Base-by-base conservation (phyloP, 2,797 vertebrate genomes). In the Morelia viridis region DNA sequence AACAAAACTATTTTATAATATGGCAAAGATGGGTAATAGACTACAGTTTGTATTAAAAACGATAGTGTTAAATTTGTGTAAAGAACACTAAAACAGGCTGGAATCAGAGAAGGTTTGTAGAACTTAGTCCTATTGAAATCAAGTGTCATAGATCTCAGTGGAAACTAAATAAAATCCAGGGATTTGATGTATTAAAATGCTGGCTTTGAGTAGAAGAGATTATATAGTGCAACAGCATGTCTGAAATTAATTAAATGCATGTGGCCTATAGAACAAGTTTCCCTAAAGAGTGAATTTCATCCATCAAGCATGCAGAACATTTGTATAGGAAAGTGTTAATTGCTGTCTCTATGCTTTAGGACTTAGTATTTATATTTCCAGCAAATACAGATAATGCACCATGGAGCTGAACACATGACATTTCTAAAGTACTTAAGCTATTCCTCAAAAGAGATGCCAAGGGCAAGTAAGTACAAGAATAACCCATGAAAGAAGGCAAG, bases 401-500 rank as follows among this genome's bases (percentile, higher is more conserved):
- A 15, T 35, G 28, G 57, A 22, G 28, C 60, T 61, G 61, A 89
- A 91, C 53, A 61, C 53, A 61, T 85, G 84, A 85, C 22, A 35
- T 61, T 61, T 76, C 80, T 89, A n/a, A 89, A 86, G 19, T 41
- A 15, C 71, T 87, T 61, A 50, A 64, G n/a, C 71, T 83, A 22
- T 68, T 90, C 31, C 91, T 90, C 64, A 85, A 90, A 92, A 90
- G 87, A 93, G 62, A 84, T 90, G 85, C 56, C 91, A 92, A 22
- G 35, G 85, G 71, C 91, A 90, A 84, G 93, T 56, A 90, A 65
- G 58, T 88, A 87, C 86, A 61, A 41, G 89, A 68, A 91, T 62
- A 92, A 85, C 85, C 84, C 61, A 90, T 88, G 56, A 83, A 88
- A 56, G 88, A 71, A 68, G 53, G 5, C 85, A 85, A 58, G 89